Evolutionary conservation across 2,113 vertebrate genomes (phyloP), one percentile per base, ranked within the genome.

Genomic region (Pelobates fuscus): DNA sequence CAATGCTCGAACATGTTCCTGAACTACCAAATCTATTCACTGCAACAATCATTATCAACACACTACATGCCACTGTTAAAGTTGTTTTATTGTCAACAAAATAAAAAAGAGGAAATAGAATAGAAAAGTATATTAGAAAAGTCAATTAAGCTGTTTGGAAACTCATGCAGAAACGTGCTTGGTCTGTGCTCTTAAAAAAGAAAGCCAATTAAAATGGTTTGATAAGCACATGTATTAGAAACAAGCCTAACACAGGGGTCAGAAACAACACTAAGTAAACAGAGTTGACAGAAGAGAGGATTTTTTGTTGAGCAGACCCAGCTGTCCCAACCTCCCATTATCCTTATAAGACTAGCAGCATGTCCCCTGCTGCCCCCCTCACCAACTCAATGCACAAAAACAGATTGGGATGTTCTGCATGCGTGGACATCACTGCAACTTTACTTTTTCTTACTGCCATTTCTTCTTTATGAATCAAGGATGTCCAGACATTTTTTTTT

Each of bases 241-340:
- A 79, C 79, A 79, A 84, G 89, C 89, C 85, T 71, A 25, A 83
- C 87, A 83, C 82, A 83, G 82, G 86, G 90, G 87, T 90, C 86
- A 90, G 89, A 85, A 90, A 90, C 82, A 86, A 89, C 88, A 88
- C 89, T 90, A 94, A 95, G 92, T 93, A 94, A 96, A 96, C 93
- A 95, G 88, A 82, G 87, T 86, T 78, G 85, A 92, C 82, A 86
- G 90, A 87, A 91, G 86, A 94, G 85, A 87, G 86, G 82, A 88
- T 89, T 91, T 87, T 95, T 95, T 95, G 93, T 94, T 87, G 81
- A 61, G 75, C 81, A 82, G 83, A 84, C 83, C 88, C 93, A 95
- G 94, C 93, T 95, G 94, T 89, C 93, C 10, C 92, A 82, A 91
- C 89, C 88, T 89, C 86, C 90, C 77, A 92, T 95, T 96, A 92